phyloP scores from a whole-genome alignment of 2,113 vertebrate genomes.

The Scomber japonicus region DNA sequence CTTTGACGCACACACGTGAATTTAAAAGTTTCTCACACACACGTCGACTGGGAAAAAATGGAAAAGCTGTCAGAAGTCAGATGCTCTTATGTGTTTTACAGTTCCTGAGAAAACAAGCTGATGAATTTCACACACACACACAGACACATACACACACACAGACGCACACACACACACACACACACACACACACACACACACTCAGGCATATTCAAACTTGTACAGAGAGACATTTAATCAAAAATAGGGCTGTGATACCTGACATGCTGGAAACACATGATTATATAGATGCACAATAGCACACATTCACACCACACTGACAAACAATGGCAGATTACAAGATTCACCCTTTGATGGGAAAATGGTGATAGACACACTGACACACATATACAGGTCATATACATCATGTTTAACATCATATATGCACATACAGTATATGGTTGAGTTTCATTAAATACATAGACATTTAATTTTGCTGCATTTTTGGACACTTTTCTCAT shows the following conservation, averaged over 20 bases:
- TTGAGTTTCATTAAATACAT: no score
- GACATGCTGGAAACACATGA: background rate
- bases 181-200: background rate
- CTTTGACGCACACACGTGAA: conserved; percentile 41
- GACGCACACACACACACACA: background rate
- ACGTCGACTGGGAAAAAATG: conserved; percentile 10
- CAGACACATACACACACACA: background rate
- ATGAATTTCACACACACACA: conserved; percentile 44
- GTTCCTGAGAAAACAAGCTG: conserved; percentile 54
- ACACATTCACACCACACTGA: background rate
- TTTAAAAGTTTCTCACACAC: conserved; percentile 16
- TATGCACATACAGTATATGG: no score
- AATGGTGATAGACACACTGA: conserved; percentile 1
- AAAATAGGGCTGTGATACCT: background rate
- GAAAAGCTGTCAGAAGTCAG: background rate
- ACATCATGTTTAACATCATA: no score
- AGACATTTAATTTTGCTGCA: no score
- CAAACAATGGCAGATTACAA: conserved; percentile 9
- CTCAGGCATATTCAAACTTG: conserved; percentile 28
- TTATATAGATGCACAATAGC: conserved; percentile 7
- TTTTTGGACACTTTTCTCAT: no score
- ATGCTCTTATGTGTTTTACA: background rate
- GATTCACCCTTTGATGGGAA: conserved; percentile 41
- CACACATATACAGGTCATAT: background rate
- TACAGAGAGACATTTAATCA: background rate